These are phyloP conservation scores for Tautogolabrus adspersus DNA, from an alignment of 2,113 vertebrate species.

Conservation along the genomic window DNA sequence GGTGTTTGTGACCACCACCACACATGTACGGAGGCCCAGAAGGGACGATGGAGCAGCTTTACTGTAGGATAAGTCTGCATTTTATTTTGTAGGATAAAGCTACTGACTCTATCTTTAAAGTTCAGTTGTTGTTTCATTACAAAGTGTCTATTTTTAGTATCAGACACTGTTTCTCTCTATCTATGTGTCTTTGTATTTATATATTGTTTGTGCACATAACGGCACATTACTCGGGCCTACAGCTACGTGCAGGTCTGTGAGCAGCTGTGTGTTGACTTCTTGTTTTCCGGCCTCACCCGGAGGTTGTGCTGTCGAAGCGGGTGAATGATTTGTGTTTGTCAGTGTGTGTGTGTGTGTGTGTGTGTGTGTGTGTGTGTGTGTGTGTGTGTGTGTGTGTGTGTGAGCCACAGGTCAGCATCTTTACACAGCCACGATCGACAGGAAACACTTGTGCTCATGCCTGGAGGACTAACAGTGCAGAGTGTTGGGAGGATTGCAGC, in stretches of 20 bases:
- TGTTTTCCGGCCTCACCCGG: conserved; percentile 39
- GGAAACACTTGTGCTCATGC: conserved; percentile 41
- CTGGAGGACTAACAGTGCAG: conserved; percentile 21
- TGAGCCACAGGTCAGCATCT: conserved; percentile 63
- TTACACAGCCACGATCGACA: conserved; percentile 32
- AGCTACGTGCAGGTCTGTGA: background rate
- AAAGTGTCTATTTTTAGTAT: no score
- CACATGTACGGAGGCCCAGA: no score
- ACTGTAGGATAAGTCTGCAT: no score
- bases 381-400: background rate
- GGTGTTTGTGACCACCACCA: no score
- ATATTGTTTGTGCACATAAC: background rate
- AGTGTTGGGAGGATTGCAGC: background rate
- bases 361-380: background rate
- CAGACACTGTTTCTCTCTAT: no score
- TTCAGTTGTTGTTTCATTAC: no score
- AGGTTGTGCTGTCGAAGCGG: conserved; percentile 48
- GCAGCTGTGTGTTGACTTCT: conserved; percentile 29
- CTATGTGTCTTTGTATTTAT: background rate
- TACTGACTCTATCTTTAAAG: no score
- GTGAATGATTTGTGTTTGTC: conserved; percentile 53
- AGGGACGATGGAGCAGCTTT: no score
- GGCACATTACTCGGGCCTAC: background rate
- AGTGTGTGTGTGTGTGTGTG: background rate
- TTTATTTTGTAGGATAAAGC: no score